Evolutionary conservation across 2,797 vertebrate species (phyloP).

Genomic region (Knipowitschia caucasica): DNA sequence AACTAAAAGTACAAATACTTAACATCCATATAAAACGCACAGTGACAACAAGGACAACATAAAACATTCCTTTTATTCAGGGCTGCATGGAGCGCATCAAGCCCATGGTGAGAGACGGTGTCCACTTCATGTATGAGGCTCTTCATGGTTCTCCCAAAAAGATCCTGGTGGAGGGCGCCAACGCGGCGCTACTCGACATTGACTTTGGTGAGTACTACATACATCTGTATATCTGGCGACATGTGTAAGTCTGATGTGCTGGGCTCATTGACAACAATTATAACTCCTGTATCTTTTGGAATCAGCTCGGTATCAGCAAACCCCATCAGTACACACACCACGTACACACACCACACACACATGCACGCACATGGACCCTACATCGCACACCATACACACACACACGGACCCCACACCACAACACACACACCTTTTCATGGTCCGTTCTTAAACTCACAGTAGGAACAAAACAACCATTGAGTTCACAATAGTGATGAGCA

Average conservation of each 20-base stretch:
- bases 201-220: slow-evolving; percentile 89
- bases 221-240: neutral
- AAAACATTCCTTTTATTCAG: slow-evolving; percentile 56
- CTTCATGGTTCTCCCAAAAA: slow-evolving; percentile 92
- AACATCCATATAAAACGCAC: neutral
- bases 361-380: too few species aligned
- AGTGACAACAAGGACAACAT: neutral
- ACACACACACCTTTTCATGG: too few species aligned
- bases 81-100: slow-evolving; percentile 86
- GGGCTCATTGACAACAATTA: slow-evolving; percentile 47
- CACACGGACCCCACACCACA: too few species aligned
- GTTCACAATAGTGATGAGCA: too few species aligned
- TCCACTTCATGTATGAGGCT: slow-evolving; percentile 95
- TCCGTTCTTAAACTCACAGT: too few species aligned
- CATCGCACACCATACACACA: too few species aligned
- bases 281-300: slow-evolving; percentile 23
- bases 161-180: slow-evolving; percentile 97
- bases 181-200: slow-evolving; percentile 94
- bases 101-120: slow-evolving; percentile 97
- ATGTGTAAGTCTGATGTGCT: slow-evolving; percentile 38
- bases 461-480: too few species aligned
- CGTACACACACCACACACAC: slow-evolving; percentile 18
- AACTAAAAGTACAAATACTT: slow-evolving; percentile 80
- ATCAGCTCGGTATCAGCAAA: slow-evolving; percentile 37
- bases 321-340: slow-evolving; percentile 56